Evolutionary conservation across 2,113 vertebrate species (phyloP).

Genomic region (Brachirus orientalis): DNA sequence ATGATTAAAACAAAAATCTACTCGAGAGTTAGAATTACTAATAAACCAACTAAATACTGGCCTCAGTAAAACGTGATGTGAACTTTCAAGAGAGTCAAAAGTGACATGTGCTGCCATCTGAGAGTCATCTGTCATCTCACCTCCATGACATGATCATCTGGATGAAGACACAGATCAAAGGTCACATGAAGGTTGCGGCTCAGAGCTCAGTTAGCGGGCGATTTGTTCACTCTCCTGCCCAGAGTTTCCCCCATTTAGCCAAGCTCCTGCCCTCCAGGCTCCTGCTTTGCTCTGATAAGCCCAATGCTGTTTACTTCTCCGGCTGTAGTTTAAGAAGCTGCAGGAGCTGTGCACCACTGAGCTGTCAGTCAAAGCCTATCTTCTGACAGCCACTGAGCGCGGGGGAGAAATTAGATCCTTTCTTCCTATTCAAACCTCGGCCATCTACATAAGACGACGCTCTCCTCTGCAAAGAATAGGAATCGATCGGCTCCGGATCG

Average conservation of each 20-base stretch:
- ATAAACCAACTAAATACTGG: background rate
- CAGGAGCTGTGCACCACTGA: conserved; percentile 64
- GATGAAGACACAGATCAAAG: conserved; percentile 61
- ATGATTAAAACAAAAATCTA: too few species aligned
- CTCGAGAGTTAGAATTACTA: background rate
- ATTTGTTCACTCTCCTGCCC: conserved; percentile 43
- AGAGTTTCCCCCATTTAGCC: conserved; percentile 58
- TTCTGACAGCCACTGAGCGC: conserved; percentile 71
- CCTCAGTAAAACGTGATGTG: conserved; percentile 24
- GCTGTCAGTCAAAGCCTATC: conserved; percentile 80
- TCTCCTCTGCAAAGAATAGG: conserved; percentile 57
- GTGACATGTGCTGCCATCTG: conserved; percentile 39
- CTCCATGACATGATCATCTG: conserved; percentile 23
- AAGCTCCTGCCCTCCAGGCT: conserved; percentile 62
- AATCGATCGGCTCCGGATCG: conserved; percentile 70
- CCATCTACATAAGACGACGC: conserved; percentile 70
- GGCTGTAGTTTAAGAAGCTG: conserved; percentile 68
- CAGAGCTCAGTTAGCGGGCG: conserved; percentile 42
- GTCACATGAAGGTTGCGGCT: conserved; percentile 53
- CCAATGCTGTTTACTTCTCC: conserved; percentile 74
- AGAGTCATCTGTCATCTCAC: conserved; percentile 37
- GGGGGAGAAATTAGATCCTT: conserved; percentile 76
- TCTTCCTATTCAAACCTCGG: conserved; percentile 67
- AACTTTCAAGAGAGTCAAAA: conserved; percentile 19
- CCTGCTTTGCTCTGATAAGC: conserved; percentile 78